Conservation (phyloP, 2,797 vertebrate genomes). For the Remorina albescens region DNA sequence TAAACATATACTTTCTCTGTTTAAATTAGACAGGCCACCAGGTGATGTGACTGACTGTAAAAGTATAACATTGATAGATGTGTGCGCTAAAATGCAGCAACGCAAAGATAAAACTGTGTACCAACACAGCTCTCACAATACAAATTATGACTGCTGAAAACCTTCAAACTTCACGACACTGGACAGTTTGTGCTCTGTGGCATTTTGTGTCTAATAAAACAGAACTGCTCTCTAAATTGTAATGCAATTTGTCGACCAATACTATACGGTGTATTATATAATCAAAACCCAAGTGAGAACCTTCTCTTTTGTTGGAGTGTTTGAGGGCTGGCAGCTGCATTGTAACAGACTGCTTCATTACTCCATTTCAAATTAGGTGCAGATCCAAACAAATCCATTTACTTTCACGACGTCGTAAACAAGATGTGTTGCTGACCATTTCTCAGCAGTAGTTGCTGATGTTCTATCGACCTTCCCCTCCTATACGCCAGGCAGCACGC, state of each 20-base stretch:
- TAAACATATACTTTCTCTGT: not conserved
- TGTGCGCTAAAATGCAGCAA: conserved; percentile 36
- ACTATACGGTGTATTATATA: conserved; percentile 56
- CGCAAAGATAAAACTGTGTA: not conserved
- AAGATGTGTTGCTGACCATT: conserved; percentile 80
- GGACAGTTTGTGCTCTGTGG: conserved; percentile 13
- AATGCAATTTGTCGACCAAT: conserved; percentile 59
- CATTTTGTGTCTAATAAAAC: conserved; percentile 59
- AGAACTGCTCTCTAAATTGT: conserved; percentile 55
- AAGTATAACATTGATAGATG: conserved; percentile 7
- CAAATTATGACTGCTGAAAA: conserved; percentile 31
- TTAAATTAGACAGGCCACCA: conserved; percentile 20
- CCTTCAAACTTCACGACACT: conserved; percentile 16
- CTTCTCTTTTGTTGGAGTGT: conserved; percentile 51
- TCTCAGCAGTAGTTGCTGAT: conserved; percentile 64
- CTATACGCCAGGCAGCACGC: conserved; percentile 51
- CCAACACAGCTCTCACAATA: conserved; percentile 19
- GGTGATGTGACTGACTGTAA: conserved; percentile 4
- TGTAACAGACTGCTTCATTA: conserved; percentile 80
- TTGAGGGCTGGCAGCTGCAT: conserved; percentile 67
- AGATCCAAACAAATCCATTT: conserved; percentile 82
- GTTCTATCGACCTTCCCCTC: conserved; percentile 73
- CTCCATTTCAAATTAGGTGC: conserved; percentile 80
- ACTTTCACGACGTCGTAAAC: conserved; percentile 78
- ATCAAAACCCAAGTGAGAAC: conserved; percentile 60